Conservation (phyloP, 2,113 vertebrate species). For the Gallinago undulata region DNA sequence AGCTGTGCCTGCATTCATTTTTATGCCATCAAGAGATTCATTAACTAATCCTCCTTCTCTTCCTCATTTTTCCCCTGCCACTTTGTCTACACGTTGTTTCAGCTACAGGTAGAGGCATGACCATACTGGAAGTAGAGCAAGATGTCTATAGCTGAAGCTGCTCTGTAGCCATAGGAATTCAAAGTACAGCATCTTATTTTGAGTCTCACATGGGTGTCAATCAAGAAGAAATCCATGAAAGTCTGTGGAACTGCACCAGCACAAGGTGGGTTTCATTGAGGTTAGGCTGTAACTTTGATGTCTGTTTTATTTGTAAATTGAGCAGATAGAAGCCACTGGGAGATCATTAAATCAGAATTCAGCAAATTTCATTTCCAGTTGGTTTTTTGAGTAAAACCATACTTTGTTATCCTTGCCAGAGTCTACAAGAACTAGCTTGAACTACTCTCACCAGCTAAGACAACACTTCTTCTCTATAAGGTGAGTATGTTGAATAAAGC, state of each 20-base stretch:
- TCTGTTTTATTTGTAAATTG: constrained; percentile 55
- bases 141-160: background rate
- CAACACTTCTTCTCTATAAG: constrained; percentile 43
- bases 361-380: constrained; percentile 30
- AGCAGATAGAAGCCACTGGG: constrained; percentile 46
- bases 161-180: background rate
- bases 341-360: background rate
- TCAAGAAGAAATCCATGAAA: background rate
- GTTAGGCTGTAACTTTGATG: background rate
- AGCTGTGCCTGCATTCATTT: background rate
- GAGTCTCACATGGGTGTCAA: background rate
- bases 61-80: background rate
- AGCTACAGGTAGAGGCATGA: background rate
- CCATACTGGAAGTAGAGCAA: background rate
- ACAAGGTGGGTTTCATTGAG: background rate
- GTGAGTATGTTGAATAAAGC: background rate
- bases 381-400: constrained; percentile 17
- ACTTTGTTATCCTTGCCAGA: constrained; percentile 40
- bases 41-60: background rate
- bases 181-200: background rate
- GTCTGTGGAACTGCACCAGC: background rate
- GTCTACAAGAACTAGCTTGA: constrained; percentile 22
- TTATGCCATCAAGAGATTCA: background rate
- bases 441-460: constrained; percentile 30
- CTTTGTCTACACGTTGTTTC: background rate